phyloP scores from a whole-genome alignment of 2,797 vertebrate species.

The Coendou prehensilis region DNA sequence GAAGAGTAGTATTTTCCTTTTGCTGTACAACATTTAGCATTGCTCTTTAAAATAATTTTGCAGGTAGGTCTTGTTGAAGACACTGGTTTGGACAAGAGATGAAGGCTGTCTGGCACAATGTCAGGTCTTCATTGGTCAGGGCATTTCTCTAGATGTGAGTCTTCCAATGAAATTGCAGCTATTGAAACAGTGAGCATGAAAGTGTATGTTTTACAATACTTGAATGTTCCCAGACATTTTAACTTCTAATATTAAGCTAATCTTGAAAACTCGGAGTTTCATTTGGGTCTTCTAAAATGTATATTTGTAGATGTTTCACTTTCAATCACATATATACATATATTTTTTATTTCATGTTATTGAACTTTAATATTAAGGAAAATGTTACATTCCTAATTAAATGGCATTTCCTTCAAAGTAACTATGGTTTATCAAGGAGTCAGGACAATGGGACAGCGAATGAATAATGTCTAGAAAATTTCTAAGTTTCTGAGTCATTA shows the following conservation, averaged over 20 bases:
- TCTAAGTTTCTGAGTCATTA: constrained; percentile 1
- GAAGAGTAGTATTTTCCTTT: neutral
- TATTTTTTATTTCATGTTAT: neutral
- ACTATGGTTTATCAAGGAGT: neutral
- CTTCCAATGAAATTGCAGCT: neutral
- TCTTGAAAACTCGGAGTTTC: constrained; percentile 18
- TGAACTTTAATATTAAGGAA: constrained; percentile 29
- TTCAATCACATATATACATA: neutral
- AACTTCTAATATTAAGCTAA: constrained; percentile 29
- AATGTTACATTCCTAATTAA: constrained; percentile 25
- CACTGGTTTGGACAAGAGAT: neutral
- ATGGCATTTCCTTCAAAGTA: neutral
- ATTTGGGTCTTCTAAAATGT: constrained; percentile 18
- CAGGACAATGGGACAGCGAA: neutral
- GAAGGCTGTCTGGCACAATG: neutral
- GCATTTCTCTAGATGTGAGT: neutral
- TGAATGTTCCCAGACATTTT: neutral
- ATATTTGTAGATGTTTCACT: neutral
- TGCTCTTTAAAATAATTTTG: neutral
- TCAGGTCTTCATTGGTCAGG: neutral
- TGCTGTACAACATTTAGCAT: neutral
- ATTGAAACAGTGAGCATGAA: neutral
- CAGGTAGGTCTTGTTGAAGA: neutral
- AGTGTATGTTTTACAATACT: neutral
- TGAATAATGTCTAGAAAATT: neutral